Percentiles rank a stretch among this genome's conserved stretches.
These are phyloP conservation scores for Ascidia mentula DNA, from an alignment of 23 tunicate genomes.

Conservation along the genomic window DNA sequence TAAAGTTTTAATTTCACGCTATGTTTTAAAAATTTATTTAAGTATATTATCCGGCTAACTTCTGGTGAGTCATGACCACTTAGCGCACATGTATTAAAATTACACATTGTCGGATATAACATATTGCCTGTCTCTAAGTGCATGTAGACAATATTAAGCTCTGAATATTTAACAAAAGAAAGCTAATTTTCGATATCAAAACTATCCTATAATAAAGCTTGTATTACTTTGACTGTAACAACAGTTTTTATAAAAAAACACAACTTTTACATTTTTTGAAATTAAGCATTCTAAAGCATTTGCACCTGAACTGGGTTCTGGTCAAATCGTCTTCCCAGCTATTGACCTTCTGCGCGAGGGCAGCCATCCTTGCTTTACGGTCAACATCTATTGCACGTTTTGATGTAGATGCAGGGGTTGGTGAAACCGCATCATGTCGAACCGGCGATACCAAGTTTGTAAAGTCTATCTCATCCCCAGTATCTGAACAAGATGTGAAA, in stretches of 20 bases:
- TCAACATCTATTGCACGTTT: slow-evolving; percentile 20
- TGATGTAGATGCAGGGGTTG: background rate
- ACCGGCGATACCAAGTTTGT: slow-evolving; percentile 4
- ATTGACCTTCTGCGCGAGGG: slow-evolving; percentile 44
- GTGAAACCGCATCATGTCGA: background rate
- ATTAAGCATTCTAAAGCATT: background rate
- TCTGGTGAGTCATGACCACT: too few species aligned
- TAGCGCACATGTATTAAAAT: too few species aligned
- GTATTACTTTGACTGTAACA: background rate
- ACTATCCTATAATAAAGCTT: background rate
- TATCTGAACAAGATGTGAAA: background rate
- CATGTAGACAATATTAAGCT: too few species aligned
- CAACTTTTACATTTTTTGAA: too few species aligned
- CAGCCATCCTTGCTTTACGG: slow-evolving; percentile 42
- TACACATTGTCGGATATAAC: too few species aligned
- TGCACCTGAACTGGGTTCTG: background rate
- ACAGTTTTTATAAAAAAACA: background rate
- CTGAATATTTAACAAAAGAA: too few species aligned
- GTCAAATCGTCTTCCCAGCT: slow-evolving; percentile 42
- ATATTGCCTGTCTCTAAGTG: too few species aligned
- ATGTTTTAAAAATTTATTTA: background rate
- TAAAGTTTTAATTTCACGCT: too few species aligned
- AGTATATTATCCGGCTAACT: background rate
- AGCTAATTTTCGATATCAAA: background rate
- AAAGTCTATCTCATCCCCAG: slow-evolving; percentile 18